A percentile compares a stretch with the other conserved stretches of the same genome.
Evolutionary conservation across 2,888 invertebrate genomes (phyloP).

Genomic region (Xanthostigma xanthostigma): DNA sequence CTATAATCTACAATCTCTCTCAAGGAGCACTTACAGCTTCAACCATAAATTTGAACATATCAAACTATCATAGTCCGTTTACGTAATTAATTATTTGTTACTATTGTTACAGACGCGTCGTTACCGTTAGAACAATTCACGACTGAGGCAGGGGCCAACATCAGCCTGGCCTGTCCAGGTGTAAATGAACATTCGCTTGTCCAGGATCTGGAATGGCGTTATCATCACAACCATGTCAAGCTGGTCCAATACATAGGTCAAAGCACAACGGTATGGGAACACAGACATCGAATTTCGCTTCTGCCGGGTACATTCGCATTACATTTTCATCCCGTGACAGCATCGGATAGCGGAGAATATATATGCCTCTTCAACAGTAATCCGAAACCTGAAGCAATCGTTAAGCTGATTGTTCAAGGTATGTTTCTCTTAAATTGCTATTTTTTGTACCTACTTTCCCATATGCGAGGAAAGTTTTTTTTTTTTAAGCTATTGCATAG

Average conservation of each 20-base stretch:
- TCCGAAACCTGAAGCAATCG: constrained; percentile 46
- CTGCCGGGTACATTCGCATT: constrained; percentile 44
- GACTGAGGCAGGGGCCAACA: constrained; percentile 48
- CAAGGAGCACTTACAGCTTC: no score
- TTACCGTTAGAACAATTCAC: constrained; percentile 40
- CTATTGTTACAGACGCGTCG: constrained; percentile 38
- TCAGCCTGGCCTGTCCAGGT: constrained; percentile 50
- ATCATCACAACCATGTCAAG: constrained; percentile 26
- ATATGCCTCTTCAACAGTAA: constrained; percentile 53
- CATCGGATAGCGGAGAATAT: constrained; percentile 49
- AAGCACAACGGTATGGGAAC: constrained; percentile 35
- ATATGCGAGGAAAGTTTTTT: no score
- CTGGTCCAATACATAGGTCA: constrained; percentile 36
- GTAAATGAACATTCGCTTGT: constrained; percentile 50
- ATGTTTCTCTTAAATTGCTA: constrained; percentile 19
- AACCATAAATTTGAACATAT: no score
- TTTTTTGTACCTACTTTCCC: no score
- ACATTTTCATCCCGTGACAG: constrained; percentile 43
- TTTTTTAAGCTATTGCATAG: no score
- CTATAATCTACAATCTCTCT: no score
- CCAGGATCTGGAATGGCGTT: constrained; percentile 45
- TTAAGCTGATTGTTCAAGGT: constrained; percentile 53
- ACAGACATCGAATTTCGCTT: constrained; percentile 39
- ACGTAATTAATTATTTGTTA: no score
- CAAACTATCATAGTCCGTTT: no score